Conservation (phyloP, 2,888 invertebrate genomes). For the Brachypalpus laphriformis region DNA sequence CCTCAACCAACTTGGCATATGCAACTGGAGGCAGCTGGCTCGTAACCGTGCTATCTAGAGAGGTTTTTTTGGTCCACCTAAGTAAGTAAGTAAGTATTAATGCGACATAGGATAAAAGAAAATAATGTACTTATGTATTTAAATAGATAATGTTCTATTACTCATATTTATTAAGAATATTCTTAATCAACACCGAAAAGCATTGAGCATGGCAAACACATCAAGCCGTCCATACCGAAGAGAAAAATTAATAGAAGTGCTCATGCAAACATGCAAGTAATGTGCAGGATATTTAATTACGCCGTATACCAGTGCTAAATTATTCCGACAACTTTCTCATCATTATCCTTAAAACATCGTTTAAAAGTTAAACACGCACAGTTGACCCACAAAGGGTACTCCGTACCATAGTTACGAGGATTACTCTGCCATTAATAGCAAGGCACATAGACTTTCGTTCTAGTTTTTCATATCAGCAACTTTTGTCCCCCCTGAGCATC, state of each 20-base stretch:
- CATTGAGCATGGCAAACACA: too few species aligned
- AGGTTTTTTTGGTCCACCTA: too few species aligned
- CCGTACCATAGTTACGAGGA: not conserved
- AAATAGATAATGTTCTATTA: too few species aligned
- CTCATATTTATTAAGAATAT: too few species aligned
- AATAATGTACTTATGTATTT: too few species aligned
- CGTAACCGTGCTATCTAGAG: too few species aligned
- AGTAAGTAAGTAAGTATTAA: too few species aligned
- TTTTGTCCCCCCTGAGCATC: not conserved
- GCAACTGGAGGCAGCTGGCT: too few species aligned
- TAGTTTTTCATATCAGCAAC: conserved; percentile 18
- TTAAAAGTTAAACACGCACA: conserved; percentile 22
- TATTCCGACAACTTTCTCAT: conserved; percentile 11
- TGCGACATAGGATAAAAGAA: too few species aligned
- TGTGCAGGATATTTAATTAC: not conserved
- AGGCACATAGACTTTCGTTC: not conserved
- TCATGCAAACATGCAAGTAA: not conserved
- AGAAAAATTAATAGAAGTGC: not conserved
- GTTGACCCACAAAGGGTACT: conserved; percentile 29
- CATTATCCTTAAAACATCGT: conserved; percentile 7
- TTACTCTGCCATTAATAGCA: not conserved
- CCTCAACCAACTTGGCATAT: too few species aligned
- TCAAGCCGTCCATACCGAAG: not conserved
- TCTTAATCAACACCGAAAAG: too few species aligned
- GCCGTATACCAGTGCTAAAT: not conserved